Percentiles rank a stretch among this genome's conserved stretches.
Evolutionary conservation across 2,888 invertebrate genomes (phyloP).

Genomic region (Aphelenchoides bicaudatus): DNA sequence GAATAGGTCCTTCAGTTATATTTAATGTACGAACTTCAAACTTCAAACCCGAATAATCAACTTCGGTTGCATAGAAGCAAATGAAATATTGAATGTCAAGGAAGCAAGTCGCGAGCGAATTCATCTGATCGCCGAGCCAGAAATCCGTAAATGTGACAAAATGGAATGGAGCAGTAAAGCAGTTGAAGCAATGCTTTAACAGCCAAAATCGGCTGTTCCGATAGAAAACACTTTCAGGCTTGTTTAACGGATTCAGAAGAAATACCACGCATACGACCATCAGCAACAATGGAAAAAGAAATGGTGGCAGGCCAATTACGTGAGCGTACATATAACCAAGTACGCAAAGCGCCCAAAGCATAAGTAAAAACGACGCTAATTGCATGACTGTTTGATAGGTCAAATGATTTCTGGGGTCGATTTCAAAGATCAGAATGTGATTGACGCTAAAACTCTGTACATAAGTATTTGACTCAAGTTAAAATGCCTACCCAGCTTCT

Average conservation of each 20-base stretch:
- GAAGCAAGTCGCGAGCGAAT: slow-evolving; percentile 84
- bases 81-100: slow-evolving; percentile 88
- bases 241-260: slow-evolving; percentile 84
- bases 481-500: too few relatives aligned
- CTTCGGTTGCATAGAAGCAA: slow-evolving; percentile 75
- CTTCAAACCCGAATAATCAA: slow-evolving; percentile 52
- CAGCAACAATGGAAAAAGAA: slow-evolving; percentile 82
- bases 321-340: slow-evolving; percentile 77
- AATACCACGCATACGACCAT: slow-evolving; percentile 74
- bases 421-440: slow-evolving; percentile 66
- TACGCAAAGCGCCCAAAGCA: slow-evolving; percentile 59
- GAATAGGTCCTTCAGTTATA: slow-evolving; percentile 48
- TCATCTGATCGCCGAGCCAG: slow-evolving; percentile 68
- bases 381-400: slow-evolving; percentile 65
- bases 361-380: slow-evolving; percentile 63
- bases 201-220: slow-evolving; percentile 59
- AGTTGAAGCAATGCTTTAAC: slow-evolving; percentile 56
- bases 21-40: slow-evolving; percentile 48
- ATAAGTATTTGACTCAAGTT: too few relatives aligned
- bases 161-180: slow-evolving; percentile 63
- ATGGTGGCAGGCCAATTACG: slow-evolving; percentile 82
- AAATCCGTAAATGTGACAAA: slow-evolving; percentile 66
- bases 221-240: slow-evolving; percentile 76
- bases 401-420: slow-evolving; percentile 65
- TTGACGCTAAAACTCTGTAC: too few relatives aligned